phyloP scores from a whole-genome alignment of 1,140 invertebrate genomes.

The Mizuhopecten yessoensis region DNA sequence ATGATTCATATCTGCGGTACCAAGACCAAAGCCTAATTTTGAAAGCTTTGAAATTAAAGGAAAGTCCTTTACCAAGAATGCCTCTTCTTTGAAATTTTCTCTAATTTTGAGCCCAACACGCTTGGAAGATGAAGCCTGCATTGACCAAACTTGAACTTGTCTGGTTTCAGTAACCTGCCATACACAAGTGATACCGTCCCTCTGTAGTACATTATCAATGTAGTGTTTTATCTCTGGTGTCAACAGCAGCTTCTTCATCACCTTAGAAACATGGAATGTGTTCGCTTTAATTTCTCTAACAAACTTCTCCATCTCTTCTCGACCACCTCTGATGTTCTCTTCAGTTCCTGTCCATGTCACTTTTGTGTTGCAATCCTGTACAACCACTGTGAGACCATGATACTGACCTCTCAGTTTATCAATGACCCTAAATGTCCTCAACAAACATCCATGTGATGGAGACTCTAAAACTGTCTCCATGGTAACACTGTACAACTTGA shows the following conservation, averaged over 20 bases:
- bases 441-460: neutral
- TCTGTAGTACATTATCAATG: neutral
- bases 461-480: conserved; percentile 11
- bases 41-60: neutral
- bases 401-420: neutral
- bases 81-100: neutral
- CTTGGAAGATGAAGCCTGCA: neutral
- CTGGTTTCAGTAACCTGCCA: neutral
- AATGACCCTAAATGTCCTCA: neutral
- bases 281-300: neutral
- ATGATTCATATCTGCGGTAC: neutral
- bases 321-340: neutral
- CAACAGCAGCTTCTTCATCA: neutral
- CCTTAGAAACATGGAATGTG: neutral
- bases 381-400: neutral
- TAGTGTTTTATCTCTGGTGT: neutral
- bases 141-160: neutral
- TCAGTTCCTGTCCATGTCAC: neutral
- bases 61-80: neutral
- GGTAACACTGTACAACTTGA: neutral
- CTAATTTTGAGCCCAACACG: neutral
- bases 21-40: neutral
- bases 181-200: neutral
- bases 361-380: conserved; percentile 26
- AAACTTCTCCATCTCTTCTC: neutral